Evolutionary conservation across 2,888 invertebrate genomes (phyloP), one percentile per base, ranked within the genome.

Genomic region (Microctonus hyperodae): DNA sequence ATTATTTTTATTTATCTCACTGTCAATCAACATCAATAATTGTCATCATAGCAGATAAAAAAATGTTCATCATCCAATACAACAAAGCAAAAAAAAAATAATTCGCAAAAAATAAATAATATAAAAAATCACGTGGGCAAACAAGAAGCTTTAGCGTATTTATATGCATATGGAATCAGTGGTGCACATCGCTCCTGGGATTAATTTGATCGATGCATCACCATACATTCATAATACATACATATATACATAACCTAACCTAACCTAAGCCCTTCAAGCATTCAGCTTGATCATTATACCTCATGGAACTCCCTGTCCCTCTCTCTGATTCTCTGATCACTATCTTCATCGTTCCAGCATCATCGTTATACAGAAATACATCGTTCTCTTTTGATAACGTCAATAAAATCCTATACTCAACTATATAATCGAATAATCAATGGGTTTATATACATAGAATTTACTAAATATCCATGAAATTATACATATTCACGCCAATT

Each of bases 191-290:
- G 56, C 33, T 33, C n/a, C 20, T 22, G 33, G 74, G 79, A 80
- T 80, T 78, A 78, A 77, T 75, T 76, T 79, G 80, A 80, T 80
- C 72, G 80, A 79, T 80, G 76, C 71, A 44, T 35, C 64, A 44
- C 16, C 40, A 31, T 37, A 53, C 44, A 13, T 16, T 16, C 23
- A 33, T 33, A 56, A 56, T 16, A 37, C 13, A 13, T n/a, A 55
- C 55, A 16, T 56, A 56, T 33, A 35, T 20, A 33, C 31, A 35
- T 35, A 56, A 56, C 56, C 33, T 31, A 20, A 20, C 33, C 33
- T 33, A 33, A 33, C 33, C 31, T 20, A 31, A 28, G 28, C 28
- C 56, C 33, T 35, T 10, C 16, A 33, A 56, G 33, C 56, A 56
- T 56, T 56, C 33, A 35, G 33, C 33, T 56, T 33, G 56, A 56